A percentile compares a stretch with the other conserved stretches of the same genome.
These are phyloP conservation scores for Drosophila borealis DNA, from an alignment of 2,888 invertebrate species.

Conservation along the genomic window DNA sequence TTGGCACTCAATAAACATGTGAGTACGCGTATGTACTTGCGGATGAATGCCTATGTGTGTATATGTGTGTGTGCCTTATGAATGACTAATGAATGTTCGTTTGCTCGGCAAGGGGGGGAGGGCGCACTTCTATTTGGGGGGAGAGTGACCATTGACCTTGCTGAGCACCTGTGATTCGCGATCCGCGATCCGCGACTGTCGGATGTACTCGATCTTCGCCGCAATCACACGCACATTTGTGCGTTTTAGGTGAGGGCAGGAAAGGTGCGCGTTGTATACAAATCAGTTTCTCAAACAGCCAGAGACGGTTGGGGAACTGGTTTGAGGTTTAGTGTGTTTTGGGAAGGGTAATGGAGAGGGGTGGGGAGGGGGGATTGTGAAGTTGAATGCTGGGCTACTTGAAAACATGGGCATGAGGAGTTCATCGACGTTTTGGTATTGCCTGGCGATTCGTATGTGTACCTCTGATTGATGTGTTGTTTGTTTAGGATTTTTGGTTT, in stretches of 20 bases:
- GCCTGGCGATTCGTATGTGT: conserved; percentile 39
- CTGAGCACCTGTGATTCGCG: conserved; percentile 41
- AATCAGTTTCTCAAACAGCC: conserved; percentile 45
- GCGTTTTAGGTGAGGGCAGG: conserved; percentile 9
- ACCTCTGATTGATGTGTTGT: conserved; percentile 56
- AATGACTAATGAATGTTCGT: conserved; percentile 58
- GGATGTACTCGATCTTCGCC: conserved; percentile 15
- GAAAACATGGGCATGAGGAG: conserved; percentile 47
- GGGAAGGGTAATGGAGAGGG: not conserved
- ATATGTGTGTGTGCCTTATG: conserved; percentile 22
- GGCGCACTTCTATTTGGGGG: conserved; percentile 13
- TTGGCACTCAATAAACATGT: conserved; percentile 34
- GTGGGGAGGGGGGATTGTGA: not conserved
- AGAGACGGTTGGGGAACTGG: conserved; percentile 53
- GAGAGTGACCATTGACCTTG: conserved; percentile 66
- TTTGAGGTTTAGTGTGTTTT: conserved; percentile 30
- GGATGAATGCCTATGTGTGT: not conserved
- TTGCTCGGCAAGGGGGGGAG: not conserved
- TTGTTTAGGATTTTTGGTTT: conserved; percentile 51
- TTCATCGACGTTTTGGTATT: conserved; percentile 52
- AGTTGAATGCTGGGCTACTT: conserved; percentile 25
- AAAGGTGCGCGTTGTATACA: conserved; percentile 52
- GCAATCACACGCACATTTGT: conserved; percentile 21
- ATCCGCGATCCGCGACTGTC: conserved; percentile 4
- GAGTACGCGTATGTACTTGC: not conserved